Evolutionary conservation across 2,113 vertebrate species (phyloP).

Genomic region (Pseudonaja textilis): DNA sequence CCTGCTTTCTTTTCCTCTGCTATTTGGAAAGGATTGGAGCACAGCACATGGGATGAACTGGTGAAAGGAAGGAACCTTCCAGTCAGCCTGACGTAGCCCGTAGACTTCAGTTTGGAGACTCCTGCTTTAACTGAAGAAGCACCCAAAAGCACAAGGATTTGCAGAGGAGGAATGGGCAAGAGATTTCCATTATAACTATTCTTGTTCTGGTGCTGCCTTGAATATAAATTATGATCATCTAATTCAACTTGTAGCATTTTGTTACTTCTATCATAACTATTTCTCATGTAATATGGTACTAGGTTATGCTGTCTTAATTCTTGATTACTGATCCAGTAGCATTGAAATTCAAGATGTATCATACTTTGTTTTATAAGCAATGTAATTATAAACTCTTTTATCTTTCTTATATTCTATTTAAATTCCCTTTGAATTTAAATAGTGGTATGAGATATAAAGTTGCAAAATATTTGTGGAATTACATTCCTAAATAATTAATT

Average conservation of each 20-base stretch:
- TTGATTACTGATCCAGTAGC: neutral
- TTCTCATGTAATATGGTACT: neutral
- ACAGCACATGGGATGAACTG: neutral
- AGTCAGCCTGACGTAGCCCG: neutral
- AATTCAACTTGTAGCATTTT: neutral
- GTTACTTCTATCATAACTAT: neutral
- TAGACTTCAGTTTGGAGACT: neutral
- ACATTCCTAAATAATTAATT: conserved; percentile 26
- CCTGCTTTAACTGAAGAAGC: neutral
- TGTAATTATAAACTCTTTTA: neutral
- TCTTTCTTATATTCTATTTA: neutral
- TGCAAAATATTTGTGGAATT: conserved; percentile 18
- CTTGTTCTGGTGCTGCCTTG: neutral
- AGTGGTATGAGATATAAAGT: neutral
- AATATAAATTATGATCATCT: neutral
- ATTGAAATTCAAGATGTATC: neutral
- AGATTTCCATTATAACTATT: neutral
- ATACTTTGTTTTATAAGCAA: neutral
- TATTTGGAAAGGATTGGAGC: neutral
- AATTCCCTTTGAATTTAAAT: conserved; percentile 13
- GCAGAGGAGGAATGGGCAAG: neutral
- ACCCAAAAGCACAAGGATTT: neutral
- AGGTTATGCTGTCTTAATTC: neutral
- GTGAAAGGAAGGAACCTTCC: neutral
- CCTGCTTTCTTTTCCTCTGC: neutral